Conservation (phyloP, 2,113 vertebrate species). For the Ailuropoda melanoleuca region DNA sequence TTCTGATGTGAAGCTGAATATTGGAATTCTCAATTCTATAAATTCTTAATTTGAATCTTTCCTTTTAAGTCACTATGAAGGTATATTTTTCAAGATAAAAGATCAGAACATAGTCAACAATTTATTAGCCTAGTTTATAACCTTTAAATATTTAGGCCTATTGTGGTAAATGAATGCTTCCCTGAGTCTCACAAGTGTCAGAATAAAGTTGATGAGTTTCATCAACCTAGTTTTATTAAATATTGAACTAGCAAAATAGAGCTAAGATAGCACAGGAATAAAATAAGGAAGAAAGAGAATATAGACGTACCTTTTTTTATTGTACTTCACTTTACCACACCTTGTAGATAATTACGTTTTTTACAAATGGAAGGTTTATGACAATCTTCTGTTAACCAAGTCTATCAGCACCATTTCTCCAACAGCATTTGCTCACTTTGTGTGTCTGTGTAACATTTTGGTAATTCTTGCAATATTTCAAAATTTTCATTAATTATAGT, state of each 20-base stretch:
- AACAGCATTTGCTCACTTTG: neutral
- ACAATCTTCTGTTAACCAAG: neutral
- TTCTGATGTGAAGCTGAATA: neutral
- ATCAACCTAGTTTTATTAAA: neutral
- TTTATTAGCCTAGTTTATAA: neutral
- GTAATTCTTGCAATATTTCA: neutral
- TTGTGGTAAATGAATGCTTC: neutral
- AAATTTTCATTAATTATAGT: neutral
- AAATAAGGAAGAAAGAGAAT: neutral
- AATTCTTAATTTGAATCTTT: neutral
- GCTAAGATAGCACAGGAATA: neutral
- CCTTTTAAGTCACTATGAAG: constrained; percentile 7
- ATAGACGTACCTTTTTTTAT: neutral
- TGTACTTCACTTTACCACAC: neutral
- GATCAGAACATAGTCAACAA: neutral
- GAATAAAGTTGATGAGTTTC: neutral
- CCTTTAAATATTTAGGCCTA: neutral
- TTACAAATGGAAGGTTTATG: neutral
- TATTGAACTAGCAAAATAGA: constrained; percentile 14
- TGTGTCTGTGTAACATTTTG: neutral
- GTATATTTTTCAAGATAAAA: neutral
- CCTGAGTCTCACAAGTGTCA: neutral
- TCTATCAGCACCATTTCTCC: neutral
- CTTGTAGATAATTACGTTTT: neutral
- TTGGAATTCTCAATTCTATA: constrained; percentile 34